Conservation (phyloP, 2,113 vertebrate genomes). For the Tamias sibiricus region DNA sequence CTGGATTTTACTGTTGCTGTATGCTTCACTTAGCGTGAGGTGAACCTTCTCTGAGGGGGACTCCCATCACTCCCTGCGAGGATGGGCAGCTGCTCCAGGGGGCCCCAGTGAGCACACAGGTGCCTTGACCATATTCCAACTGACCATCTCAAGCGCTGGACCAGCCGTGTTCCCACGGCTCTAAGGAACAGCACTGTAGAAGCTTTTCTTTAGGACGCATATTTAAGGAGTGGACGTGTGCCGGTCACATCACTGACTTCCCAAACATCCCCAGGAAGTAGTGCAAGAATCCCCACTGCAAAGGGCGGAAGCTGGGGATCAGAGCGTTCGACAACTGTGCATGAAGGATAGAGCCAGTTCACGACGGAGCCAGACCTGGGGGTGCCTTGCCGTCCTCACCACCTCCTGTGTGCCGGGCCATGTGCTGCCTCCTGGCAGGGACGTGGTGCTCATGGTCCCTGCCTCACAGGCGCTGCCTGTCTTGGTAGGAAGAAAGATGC, state of each 20-base stretch:
- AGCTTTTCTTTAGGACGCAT: background rate
- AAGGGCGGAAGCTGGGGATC: background rate
- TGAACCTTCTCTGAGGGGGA: background rate
- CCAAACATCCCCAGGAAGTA: background rate
- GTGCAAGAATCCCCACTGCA: no score
- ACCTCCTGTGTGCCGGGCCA: background rate
- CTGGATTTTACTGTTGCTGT: background rate
- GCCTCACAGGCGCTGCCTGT: background rate
- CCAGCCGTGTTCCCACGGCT: background rate
- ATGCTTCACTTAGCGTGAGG: background rate
- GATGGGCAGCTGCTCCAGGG: background rate
- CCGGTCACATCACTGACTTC: background rate
- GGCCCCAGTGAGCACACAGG: background rate
- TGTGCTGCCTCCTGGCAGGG: background rate
- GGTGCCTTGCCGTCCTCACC: background rate
- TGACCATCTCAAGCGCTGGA: background rate
- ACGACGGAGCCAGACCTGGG: background rate
- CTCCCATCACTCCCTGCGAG: background rate
- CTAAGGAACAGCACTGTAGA: background rate
- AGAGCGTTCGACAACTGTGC: fast-evolving
- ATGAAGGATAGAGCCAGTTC: background rate
- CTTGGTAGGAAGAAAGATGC: background rate
- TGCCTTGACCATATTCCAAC: background rate
- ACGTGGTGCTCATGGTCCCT: background rate
- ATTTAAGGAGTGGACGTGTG: background rate